phyloP scores from a whole-genome alignment of 2,888 invertebrate species.

The Phaedon cochleariae region DNA sequence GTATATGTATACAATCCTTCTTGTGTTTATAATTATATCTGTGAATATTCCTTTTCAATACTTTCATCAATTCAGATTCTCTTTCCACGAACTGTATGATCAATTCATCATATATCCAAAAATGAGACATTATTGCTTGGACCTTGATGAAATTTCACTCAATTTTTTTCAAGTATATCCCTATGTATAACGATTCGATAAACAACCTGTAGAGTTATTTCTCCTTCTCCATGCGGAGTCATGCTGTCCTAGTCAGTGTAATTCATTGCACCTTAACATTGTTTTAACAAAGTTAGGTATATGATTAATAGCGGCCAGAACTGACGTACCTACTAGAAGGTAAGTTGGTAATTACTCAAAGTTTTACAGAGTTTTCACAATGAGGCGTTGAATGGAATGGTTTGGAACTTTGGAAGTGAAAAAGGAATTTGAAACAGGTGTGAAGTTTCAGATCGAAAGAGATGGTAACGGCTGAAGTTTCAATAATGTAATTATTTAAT shows the following conservation, averaged over 20 bases:
- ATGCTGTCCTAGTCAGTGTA: constrained; percentile 15
- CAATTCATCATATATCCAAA: too few species aligned
- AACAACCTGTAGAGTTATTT: too few species aligned
- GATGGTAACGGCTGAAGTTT: background rate
- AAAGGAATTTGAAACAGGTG: background rate
- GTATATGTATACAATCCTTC: too few species aligned
- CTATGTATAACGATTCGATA: too few species aligned
- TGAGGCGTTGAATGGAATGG: background rate
- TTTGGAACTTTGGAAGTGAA: background rate
- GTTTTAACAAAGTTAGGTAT: constrained; percentile 38
- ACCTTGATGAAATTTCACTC: too few species aligned
- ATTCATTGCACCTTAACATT: constrained; percentile 33
- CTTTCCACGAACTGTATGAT: too few species aligned
- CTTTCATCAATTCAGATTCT: too few species aligned
- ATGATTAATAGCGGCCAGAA: constrained; percentile 37
- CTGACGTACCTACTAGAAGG: constrained; percentile 38
- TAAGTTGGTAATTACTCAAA: constrained; percentile 39
- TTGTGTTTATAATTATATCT: too few species aligned
- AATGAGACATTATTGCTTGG: too few species aligned
- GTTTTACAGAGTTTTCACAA: constrained; percentile 29
- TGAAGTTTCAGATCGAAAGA: background rate
- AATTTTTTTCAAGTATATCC: too few species aligned
- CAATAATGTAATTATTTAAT: background rate
- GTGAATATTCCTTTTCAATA: too few species aligned
- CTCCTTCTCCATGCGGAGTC: constrained; percentile 5